Percentiles rank a stretch among this genome's conserved stretches.
These are phyloP conservation scores for Hydroisotoma schaefferi DNA, from an alignment of 2,888 invertebrate species.

Conservation along the genomic window DNA sequence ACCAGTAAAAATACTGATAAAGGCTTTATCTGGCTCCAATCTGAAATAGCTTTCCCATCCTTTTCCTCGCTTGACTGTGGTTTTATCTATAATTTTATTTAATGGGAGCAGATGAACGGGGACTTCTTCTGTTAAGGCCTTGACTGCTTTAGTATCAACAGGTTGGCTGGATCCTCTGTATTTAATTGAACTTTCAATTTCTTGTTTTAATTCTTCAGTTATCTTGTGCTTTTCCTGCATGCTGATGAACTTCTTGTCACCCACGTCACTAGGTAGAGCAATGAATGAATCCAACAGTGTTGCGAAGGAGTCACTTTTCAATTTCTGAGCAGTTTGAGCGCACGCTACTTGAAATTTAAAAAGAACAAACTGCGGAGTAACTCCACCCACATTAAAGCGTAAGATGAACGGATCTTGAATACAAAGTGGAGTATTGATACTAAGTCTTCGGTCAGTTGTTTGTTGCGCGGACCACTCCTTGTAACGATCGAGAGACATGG, in stretches of 20 bases:
- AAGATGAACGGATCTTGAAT: slow-evolving; percentile 43
- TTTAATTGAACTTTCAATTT: slow-evolving; percentile 18
- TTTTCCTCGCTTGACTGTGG: slow-evolving; percentile 10
- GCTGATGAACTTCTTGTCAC: slow-evolving; percentile 27
- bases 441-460: slow-evolving; percentile 13
- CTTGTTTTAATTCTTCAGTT: slow-evolving; percentile 14
- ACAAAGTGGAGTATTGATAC: slow-evolving; percentile 22
- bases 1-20: not conserved
- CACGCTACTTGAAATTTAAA: slow-evolving; percentile 22
- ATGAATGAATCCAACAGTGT: slow-evolving; percentile 20
- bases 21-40: slow-evolving; percentile 8
- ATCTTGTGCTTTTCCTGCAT: slow-evolving; percentile 13
- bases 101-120: slow-evolving; percentile 3
- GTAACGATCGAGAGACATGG: slow-evolving; percentile 25
- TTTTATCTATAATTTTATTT: slow-evolving; percentile 14
- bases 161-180: not conserved
- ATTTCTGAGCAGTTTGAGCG: slow-evolving; percentile 6
- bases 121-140: not conserved
- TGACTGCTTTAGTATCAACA: not conserved
- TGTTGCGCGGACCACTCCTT: slow-evolving; percentile 24
- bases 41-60: slow-evolving; percentile 24
- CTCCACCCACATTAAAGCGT: slow-evolving; percentile 34
- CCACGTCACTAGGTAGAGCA: slow-evolving; percentile 22
- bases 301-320: not conserved
- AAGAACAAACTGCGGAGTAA: slow-evolving; percentile 11